Conservation (phyloP, 2,888 invertebrate genomes). For the Drosophila setosimentum region DNA sequence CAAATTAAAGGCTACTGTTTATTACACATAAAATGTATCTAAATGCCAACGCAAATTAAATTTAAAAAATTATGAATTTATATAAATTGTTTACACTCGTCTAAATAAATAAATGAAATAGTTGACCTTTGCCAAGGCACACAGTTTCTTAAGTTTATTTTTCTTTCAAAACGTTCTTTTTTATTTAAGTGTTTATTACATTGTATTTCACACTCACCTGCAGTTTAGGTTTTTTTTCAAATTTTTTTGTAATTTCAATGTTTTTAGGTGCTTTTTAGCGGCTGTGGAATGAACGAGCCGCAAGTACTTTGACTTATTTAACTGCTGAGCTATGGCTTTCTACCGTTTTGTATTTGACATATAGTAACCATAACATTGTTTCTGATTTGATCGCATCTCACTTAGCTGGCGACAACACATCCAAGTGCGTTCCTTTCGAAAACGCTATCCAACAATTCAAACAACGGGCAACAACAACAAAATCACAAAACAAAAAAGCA, state of each 20-base stretch:
- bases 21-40: no score
- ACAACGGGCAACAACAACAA: constrained; percentile 2
- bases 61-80: background rate
- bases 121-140: background rate
- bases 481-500: background rate
- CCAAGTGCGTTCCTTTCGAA: constrained; percentile 15
- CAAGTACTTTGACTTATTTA: constrained; percentile 23
- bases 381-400: constrained; percentile 12
- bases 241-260: constrained; percentile 17
- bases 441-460: background rate
- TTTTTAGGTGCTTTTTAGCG: background rate
- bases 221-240: constrained; percentile 1
- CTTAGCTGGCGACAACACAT: constrained; percentile 1
- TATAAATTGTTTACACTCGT: background rate
- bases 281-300: constrained; percentile 10
- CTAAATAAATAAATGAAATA: background rate
- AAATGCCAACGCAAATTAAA: constrained; percentile 5
- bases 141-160: background rate
- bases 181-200: background rate
- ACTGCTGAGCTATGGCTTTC: constrained; percentile 35
- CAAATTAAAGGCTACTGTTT: no score
- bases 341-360: constrained; percentile 46
- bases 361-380: constrained; percentile 61
- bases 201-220: constrained; percentile 31
- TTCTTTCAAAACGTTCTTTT: background rate